These are phyloP conservation scores for Cremastobaeus sp. DNA, from an alignment of 2,888 invertebrate species.

Conservation along the genomic window DNA sequence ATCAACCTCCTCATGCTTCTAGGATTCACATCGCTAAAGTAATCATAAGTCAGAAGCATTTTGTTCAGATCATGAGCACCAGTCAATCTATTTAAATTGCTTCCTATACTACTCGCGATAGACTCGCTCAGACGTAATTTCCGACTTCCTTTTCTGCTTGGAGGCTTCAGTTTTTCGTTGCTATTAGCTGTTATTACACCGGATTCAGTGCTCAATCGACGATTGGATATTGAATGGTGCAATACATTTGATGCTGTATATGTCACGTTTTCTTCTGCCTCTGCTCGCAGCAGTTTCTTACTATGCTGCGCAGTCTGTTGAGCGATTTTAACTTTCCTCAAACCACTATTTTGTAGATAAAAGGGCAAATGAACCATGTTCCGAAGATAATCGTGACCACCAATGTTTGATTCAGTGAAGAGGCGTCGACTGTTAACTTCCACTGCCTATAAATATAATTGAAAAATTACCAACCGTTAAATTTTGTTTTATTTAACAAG, in stretches of 20 bases:
- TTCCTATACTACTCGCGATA: slow-evolving; percentile 93
- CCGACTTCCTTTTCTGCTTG: slow-evolving; percentile 82
- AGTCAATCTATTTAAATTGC: slow-evolving; percentile 88
- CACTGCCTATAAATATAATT: slow-evolving; percentile 88
- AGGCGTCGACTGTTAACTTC: slow-evolving; percentile 92
- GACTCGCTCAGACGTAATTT: slow-evolving; percentile 91
- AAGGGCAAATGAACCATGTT: slow-evolving; percentile 99
- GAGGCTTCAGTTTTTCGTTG: slow-evolving; percentile 86
- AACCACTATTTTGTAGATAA: slow-evolving; percentile 97
- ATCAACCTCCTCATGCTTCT: slow-evolving; percentile 96
- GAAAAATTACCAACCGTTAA: too few species aligned
- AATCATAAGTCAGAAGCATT: slow-evolving; percentile 96
- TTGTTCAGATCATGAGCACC: slow-evolving; percentile 88
- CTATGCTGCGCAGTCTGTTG: slow-evolving; percentile 85
- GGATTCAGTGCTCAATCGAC: slow-evolving; percentile 88
- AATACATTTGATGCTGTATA: slow-evolving; percentile 78
- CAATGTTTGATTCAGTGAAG: slow-evolving; percentile 94
- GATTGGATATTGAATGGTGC: slow-evolving; percentile 83
- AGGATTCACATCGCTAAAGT: slow-evolving; percentile 99
- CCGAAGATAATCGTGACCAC: slow-evolving; percentile 95
- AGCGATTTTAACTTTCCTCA: slow-evolving; percentile 92
- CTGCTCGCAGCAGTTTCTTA: slow-evolving; percentile 77
- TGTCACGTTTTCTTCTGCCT: slow-evolving; percentile 80
- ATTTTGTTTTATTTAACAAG: too few species aligned
- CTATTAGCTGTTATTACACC: slow-evolving; percentile 89